Evolutionary conservation across 2,113 vertebrate species (phyloP).

Genomic region (Apodemus sylvaticus): DNA sequence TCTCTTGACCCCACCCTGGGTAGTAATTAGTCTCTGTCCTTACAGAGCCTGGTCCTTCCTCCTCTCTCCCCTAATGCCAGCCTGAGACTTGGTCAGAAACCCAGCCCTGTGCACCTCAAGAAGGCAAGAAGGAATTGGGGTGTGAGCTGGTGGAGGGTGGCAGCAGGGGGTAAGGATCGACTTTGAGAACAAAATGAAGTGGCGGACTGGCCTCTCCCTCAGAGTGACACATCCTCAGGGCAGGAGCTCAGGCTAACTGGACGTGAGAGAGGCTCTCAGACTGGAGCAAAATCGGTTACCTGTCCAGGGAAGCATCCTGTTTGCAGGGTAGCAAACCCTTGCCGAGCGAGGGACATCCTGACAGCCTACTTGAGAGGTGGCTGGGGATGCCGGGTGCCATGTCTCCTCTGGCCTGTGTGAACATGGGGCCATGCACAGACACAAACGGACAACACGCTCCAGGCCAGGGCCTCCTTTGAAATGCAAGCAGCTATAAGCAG

Average conservation of each 20-base stretch:
- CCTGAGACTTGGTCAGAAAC: not conserved
- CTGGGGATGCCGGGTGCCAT: not conserved
- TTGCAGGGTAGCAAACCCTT: not conserved
- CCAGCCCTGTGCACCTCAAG: not conserved
- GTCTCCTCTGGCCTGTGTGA: not conserved
- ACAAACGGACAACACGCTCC: fast-evolving
- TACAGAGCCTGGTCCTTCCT: not conserved
- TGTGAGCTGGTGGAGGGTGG: not conserved
- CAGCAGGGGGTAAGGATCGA: no score
- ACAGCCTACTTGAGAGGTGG: not conserved
- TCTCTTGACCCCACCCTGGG: not conserved
- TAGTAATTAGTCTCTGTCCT: no score
- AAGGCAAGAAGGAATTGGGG: not conserved
- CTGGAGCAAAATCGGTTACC: not conserved
- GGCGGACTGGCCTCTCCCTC: not conserved
- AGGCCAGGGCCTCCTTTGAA: not conserved
- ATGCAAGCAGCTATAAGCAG: not conserved
- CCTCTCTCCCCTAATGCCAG: not conserved
- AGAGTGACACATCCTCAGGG: no score
- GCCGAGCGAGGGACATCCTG: not conserved
- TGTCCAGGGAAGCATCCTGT: not conserved
- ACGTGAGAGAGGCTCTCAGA: not conserved
- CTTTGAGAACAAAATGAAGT: not conserved
- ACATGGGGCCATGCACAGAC: not conserved
- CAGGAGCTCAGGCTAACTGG: not conserved